Percentiles rank a stretch among this genome's conserved stretches.
phyloP scores from a whole-genome alignment of 2,888 invertebrate species.

The Oscheius sp. region DNA sequence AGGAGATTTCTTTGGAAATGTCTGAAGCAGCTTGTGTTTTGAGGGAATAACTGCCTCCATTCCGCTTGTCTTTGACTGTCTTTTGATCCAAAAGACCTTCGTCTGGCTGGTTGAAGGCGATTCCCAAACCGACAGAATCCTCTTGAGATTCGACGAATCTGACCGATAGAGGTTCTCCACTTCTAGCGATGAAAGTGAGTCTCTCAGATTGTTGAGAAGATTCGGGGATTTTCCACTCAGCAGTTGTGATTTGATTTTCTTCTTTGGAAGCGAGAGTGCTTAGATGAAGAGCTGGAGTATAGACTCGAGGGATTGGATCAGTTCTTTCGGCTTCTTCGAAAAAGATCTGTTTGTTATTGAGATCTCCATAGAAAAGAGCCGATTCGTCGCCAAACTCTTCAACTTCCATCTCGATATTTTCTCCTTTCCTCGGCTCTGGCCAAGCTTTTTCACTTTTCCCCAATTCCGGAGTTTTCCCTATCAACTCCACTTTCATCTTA shows the following conservation, averaged over 20 bases:
- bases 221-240: conserved; percentile 41
- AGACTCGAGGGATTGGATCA: conserved; percentile 37
- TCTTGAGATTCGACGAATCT: conserved; percentile 51
- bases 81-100: conserved; percentile 28
- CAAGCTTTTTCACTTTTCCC: conserved; percentile 40
- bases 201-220: conserved; percentile 29
- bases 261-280: conserved; percentile 31
- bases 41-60: conserved; percentile 57
- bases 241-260: conserved; percentile 5
- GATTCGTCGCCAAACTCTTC: conserved; percentile 65
- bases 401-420: conserved; percentile 36
- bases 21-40: conserved; percentile 52
- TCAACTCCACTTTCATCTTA: conserved; percentile 55
- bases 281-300: conserved; percentile 29
- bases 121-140: conserved; percentile 47
- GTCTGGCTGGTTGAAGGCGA: conserved; percentile 49
- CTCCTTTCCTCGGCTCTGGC: conserved; percentile 44
- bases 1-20: conserved; percentile 33
- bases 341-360: conserved; percentile 43
- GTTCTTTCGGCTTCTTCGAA: conserved; percentile 47
- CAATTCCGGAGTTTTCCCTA: conserved; percentile 36
- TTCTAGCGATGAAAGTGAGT: conserved; percentile 42
- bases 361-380: conserved; percentile 58
- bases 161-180: conserved; percentile 37
- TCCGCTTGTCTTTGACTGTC: conserved; percentile 40